phyloP scores from a whole-genome alignment of 2,797 vertebrate species.

The Botia almorhae region DNA sequence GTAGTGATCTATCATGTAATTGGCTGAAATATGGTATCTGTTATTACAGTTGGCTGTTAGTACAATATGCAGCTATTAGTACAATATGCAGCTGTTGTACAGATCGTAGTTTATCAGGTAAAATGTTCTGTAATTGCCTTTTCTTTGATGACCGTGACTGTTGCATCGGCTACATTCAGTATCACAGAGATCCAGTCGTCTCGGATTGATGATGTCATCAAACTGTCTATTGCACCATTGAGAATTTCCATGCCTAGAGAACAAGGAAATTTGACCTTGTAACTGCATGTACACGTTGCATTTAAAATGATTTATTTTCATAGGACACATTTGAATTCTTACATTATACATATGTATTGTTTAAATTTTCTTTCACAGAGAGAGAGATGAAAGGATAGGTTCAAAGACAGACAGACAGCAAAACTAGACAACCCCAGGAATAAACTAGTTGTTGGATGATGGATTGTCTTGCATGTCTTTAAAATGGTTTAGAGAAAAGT shows the following conservation, averaged over 20 bases:
- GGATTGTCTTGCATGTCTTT: too few relatives aligned
- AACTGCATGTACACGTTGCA: background rate
- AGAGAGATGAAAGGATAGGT: too few relatives aligned
- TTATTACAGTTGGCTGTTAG: background rate
- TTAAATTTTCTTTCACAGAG: too few relatives aligned
- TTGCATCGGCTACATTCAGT: conserved; percentile 96
- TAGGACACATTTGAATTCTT: background rate
- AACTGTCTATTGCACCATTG: conserved; percentile 90
- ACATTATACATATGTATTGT: background rate
- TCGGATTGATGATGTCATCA: conserved; percentile 82
- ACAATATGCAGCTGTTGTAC: background rate
- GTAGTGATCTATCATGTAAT: background rate
- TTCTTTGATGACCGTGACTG: conserved; percentile 94
- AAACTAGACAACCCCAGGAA: too few relatives aligned
- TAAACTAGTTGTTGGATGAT: too few relatives aligned
- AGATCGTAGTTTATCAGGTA: background rate
- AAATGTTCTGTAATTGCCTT: conserved; percentile 74
- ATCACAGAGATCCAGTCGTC: conserved; percentile 92
- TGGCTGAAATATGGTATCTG: background rate
- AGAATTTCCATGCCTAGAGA: conserved; percentile 90
- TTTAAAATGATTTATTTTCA: background rate
- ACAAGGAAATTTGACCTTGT: background rate
- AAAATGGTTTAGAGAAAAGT: background rate
- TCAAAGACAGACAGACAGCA: too few relatives aligned
- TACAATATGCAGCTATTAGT: background rate